Base-by-base conservation (phyloP, 2,113 vertebrate genomes). In the Aspidoscelis tigris region DNA sequence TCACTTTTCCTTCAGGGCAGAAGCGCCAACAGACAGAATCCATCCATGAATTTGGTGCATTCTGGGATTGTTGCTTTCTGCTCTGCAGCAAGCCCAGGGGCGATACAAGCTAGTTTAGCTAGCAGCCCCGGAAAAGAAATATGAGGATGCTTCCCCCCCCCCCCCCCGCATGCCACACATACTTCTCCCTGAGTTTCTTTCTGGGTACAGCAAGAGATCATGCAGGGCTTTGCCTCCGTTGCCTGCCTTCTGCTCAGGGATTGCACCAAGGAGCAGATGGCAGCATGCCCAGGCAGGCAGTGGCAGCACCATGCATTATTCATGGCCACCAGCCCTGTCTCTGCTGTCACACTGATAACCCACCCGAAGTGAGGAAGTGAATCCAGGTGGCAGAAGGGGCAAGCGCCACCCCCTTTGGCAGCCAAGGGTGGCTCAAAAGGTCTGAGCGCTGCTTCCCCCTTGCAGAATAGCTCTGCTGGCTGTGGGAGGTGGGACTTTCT, bases 321-420 rank as follows among this genome's bases (percentile, higher is more conserved):
- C 93, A 96, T 96, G 91, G 93, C 91, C 89, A 91, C 95, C 96
- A 92, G 93, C 92, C 90, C 92, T 65, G 92, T 95, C 94, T 94
- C 96, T 96, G 96, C 94, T 95, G 96, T 96, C 95, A 96, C 90
- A 95, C 95, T 96, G 96, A 96, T 96, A 96, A 96, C 94, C 93
- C 90, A 69, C 94, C 0, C 78, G 90, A 85, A 89, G 94, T 94
- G 91, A 94, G 92, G 92, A 94, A 93, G 92, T 89, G 93, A 93
- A 95, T 88, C 93, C 95, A 95, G 93, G 95, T 95, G 94, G 94
- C 92, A 94, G 95, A 90, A 20, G 82, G 18, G 14, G 91, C 91
- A 91, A 82, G 86, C 26, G 89, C 89, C 93, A 90, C 90, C 50
- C 78, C 87, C 87, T 86, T 88, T 88, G 91, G 77, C 68, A 93